Conservation (phyloP, 2,888 invertebrate species). For the Lathronympha strigana region DNA sequence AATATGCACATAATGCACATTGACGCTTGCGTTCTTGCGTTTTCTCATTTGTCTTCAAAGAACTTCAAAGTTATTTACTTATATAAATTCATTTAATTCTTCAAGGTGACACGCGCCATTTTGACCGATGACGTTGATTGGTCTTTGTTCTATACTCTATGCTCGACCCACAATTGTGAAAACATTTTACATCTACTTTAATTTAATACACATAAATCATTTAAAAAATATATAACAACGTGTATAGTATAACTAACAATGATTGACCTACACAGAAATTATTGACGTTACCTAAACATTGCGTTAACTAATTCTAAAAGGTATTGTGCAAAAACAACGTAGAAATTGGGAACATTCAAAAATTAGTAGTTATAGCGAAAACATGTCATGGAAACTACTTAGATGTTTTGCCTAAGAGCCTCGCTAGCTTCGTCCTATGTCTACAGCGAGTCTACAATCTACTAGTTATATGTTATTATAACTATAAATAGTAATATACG, state of each 20-base stretch:
- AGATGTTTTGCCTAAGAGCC: constrained; percentile 13
- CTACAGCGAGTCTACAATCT: constrained; percentile 50
- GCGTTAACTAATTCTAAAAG: constrained; percentile 35
- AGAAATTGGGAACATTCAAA: constrained; percentile 23
- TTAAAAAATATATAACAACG: constrained; percentile 42
- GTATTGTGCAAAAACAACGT: constrained; percentile 29
- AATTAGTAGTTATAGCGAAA: constrained; percentile 14
- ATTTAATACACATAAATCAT: constrained; percentile 37
- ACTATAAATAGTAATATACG: constrained; percentile 50
- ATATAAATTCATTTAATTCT: background rate
- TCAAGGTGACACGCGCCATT: constrained; percentile 8
- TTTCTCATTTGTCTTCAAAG: background rate
- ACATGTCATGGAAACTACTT: constrained; percentile 6
- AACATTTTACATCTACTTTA: constrained; percentile 25
- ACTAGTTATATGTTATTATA: constrained; percentile 48
- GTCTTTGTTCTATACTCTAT: constrained; percentile 1
- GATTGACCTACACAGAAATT: constrained; percentile 36
- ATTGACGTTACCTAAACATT: constrained; percentile 35
- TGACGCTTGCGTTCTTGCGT: constrained; percentile 7
- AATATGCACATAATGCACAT: constrained; percentile 4
- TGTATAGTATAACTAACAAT: constrained; percentile 42
- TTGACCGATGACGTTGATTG: background rate
- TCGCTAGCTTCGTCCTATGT: constrained; percentile 30
- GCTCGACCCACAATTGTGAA: constrained; percentile 21
- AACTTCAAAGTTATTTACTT: background rate